These are phyloP conservation scores for Grammatotria lemairii DNA, from an alignment of 2,113 vertebrate genomes.

Conservation along the genomic window DNA sequence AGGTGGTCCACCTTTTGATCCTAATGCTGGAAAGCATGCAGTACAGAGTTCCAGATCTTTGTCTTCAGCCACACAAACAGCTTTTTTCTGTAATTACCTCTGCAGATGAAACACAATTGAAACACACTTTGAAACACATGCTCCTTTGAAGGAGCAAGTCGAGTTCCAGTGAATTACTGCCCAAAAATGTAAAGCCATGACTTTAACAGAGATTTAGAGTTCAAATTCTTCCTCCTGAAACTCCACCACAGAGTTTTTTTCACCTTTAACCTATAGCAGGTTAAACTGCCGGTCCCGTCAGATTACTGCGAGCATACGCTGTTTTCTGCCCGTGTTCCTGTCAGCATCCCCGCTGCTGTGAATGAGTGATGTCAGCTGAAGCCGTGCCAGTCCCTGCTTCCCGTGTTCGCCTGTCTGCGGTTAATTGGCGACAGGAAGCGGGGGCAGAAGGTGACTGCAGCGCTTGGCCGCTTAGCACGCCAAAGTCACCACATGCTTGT, in stretches of 20 bases:
- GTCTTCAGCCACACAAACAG: background rate
- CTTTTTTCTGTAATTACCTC: background rate
- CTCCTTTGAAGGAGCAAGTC: background rate
- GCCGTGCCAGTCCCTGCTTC: background rate
- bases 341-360: background rate
- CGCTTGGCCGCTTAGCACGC: background rate
- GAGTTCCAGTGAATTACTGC: background rate
- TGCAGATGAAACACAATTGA: background rate
- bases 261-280: background rate
- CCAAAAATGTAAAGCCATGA: background rate
- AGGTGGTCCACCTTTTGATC: background rate
- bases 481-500: background rate
- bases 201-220: background rate
- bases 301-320: background rate
- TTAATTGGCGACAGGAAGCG: background rate
- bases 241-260: background rate
- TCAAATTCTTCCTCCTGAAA: background rate
- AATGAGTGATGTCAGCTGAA: conserved; percentile 10
- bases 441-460: background rate
- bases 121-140: background rate
- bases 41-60: background rate
- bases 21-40: background rate
- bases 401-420: background rate
- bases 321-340: background rate
- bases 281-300: background rate